Conservation (phyloP, 2,113 vertebrate genomes). For the Tyrannus savana region DNA sequence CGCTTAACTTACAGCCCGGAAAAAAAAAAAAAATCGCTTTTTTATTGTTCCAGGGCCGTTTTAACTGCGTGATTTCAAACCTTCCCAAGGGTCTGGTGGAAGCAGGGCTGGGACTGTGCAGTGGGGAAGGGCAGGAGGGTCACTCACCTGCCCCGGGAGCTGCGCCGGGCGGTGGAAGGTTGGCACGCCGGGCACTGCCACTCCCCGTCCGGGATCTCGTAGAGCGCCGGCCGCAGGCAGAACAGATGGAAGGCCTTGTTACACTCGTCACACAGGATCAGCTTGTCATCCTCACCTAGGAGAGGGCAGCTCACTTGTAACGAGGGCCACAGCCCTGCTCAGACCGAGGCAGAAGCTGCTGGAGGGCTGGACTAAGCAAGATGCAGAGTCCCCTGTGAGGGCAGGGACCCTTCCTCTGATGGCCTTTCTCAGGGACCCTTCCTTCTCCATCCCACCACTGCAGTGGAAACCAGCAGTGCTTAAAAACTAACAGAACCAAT, state of each 20-base stretch:
- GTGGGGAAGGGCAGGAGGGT: neutral
- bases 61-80: neutral
- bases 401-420: neutral
- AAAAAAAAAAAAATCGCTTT: neutral
- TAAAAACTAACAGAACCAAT: neutral
- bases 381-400: neutral
- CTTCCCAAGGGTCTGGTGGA: neutral
- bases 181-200: constrained; percentile 97
- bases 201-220: constrained; percentile 90
- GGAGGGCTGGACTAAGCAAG: neutral
- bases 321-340: neutral
- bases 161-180: constrained; percentile 86
- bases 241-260: constrained; percentile 99
- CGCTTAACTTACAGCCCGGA: neutral
- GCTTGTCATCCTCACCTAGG: constrained; percentile 94
- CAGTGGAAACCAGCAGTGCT: neutral
- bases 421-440: neutral
- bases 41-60: neutral
- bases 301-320: neutral
- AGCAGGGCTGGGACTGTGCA: neutral
- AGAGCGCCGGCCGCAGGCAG: constrained; percentile 91
- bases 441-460: neutral
- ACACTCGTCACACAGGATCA: constrained; percentile 96
- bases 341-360: neutral
- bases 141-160: constrained; percentile 87